Base-by-base conservation (phyloP, 2,113 vertebrate species). In the Tauraco erythrolophus region DNA sequence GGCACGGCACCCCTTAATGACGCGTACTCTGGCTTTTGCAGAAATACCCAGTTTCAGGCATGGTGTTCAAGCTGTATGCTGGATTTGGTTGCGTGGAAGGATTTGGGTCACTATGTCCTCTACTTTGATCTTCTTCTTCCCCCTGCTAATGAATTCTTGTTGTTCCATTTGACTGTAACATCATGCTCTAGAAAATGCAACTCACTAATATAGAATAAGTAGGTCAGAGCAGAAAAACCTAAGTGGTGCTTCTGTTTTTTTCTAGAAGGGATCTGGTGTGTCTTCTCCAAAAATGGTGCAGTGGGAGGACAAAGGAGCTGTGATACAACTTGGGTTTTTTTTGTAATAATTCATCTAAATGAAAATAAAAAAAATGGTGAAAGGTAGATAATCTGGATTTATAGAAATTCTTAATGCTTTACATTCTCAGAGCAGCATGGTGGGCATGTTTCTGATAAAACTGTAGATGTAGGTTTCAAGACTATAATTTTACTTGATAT, bases 101-200 rank as follows among this genome's bases (percentile, higher is more conserved):
- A 96, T 96, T 95, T 96, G 94, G 92, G 95, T 97, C 91, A 95
- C 92, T 97, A 0, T 94, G 94, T 97, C 94, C 91, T 96, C 83
- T 69, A 35, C 51, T 97, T 91, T 91, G 95, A 96, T 91, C 96
- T 95, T 94, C 95, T 97, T 89, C 88, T 31, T 33, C 28, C 69
- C 39, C 35, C 60, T 31, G 58, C 76, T 95, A 75, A 95, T 94
- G 86, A 89, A 76, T 91, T 96, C 39, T 61, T 1, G 14, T 86
- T 89, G 77, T 93, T 84, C 62, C 50, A 50, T 48, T 95, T 96
- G 72, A 56, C 46, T 89, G 80, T 30, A 41, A 28, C 54, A 53
- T 79, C 35, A 75, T 21, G 37, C 31, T 94, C 57, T 57, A 65
- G 84, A 95, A 94, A 94, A 69, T n/a, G 39, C 58, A 74, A 1